Evolutionary conservation across 2,797 vertebrate species (phyloP).

Genomic region (Sorex maritimensis): DNA sequence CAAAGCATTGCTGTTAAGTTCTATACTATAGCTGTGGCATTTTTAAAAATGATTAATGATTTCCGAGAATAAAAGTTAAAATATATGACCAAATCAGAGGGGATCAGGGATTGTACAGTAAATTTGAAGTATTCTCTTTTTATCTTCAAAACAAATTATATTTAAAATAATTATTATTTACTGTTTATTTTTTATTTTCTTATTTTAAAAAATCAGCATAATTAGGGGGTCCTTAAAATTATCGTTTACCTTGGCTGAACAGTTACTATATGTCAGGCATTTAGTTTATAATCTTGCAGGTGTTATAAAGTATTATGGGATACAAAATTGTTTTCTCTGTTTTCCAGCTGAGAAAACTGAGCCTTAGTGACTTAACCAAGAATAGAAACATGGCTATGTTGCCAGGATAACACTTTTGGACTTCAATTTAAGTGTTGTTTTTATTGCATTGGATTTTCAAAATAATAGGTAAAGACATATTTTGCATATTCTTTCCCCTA

Average conservation of each 20-base stretch:
- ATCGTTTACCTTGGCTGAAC: not conserved
- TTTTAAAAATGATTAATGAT: constrained; percentile 58
- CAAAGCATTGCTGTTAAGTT: constrained; percentile 55
- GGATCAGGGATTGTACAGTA: not conserved
- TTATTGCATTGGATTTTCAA: not conserved
- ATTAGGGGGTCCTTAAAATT: not conserved
- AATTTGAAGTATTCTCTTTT: not conserved
- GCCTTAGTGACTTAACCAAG: not conserved
- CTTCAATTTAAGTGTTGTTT: not conserved
- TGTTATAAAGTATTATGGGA: not conserved
- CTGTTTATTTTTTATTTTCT: not conserved
- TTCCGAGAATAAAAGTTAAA: constrained; percentile 34
- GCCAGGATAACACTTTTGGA: not conserved
- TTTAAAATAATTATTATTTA: not conserved
- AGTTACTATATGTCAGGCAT: not conserved
- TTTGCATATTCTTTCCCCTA: too few species aligned
- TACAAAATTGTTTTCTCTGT: constrained; percentile 2
- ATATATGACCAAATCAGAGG: not conserved
- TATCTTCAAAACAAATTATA: not conserved
- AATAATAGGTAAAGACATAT: too few species aligned
- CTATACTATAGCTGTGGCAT: constrained; percentile 17
- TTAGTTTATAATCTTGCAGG: not conserved
- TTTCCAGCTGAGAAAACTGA: not conserved
- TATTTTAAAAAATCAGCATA: constrained; percentile 18
- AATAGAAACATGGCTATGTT: not conserved